phyloP scores from a whole-genome alignment of 2,888 invertebrate species.

The Cosmorhoe ocellata region DNA sequence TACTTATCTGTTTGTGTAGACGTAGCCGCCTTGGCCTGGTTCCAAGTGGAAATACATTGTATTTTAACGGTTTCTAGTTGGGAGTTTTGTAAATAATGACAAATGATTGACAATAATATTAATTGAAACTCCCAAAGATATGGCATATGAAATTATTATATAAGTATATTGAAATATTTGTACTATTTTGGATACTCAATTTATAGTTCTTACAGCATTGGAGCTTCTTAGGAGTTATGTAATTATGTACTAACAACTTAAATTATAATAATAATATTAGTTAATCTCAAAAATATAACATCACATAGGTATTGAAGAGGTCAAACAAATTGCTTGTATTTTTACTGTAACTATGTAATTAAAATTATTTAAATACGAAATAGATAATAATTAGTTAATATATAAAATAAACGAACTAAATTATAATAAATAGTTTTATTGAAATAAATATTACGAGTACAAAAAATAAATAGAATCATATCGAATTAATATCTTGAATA shows the following conservation, averaged over 20 bases:
- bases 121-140: no score
- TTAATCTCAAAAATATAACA: not conserved
- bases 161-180: no score
- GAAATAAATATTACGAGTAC: constrained; percentile 63
- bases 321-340: constrained; percentile 7
- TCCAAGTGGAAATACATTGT: no score
- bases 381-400: constrained; percentile 5
- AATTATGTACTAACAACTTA: constrained; percentile 2
- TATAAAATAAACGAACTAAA: constrained; percentile 27
- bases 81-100: no score
- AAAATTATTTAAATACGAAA: constrained; percentile 2
- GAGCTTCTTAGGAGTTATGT: not conserved
- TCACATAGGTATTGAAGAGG: no score
- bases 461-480: constrained; percentile 71
- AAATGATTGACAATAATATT: no score
- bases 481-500: constrained; percentile 34
- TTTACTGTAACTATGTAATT: constrained; percentile 18
- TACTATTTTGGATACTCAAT: constrained; percentile 6
- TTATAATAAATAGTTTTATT: constrained; percentile 37
- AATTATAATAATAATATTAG: not conserved
- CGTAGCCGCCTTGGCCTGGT: not conserved
- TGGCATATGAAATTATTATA: no score
- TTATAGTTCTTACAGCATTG: constrained; percentile 9
- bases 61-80: no score
- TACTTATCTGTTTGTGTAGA: no score